Evolutionary conservation across 2,113 vertebrate species (phyloP).

Genomic region (Entomyzon cyanotis): DNA sequence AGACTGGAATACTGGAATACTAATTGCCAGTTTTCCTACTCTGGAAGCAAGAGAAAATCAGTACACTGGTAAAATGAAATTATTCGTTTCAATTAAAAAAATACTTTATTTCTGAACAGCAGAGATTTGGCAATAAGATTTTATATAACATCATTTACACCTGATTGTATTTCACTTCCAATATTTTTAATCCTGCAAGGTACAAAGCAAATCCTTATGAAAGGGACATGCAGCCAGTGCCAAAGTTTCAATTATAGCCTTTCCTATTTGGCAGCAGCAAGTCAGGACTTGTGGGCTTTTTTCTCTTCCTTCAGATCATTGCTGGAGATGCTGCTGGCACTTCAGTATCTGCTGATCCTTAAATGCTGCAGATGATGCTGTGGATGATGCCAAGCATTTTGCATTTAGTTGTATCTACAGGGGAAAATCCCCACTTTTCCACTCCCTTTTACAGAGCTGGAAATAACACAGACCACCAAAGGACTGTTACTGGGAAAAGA

Average conservation of each 20-base stretch:
- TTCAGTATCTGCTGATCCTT: background rate
- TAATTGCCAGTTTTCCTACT: conserved; percentile 4
- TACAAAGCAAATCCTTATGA: conserved; percentile 10
- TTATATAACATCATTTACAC: background rate
- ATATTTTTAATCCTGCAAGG: background rate
- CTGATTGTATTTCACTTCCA: background rate
- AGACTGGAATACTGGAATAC: background rate
- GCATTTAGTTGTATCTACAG: background rate
- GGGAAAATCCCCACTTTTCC: background rate
- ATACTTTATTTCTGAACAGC: conserved; percentile 24
- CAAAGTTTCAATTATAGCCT: background rate
- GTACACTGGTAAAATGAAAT: background rate
- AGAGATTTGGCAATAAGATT: conserved; percentile 30
- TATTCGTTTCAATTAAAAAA: background rate
- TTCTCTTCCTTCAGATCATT: background rate
- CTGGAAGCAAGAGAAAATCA: background rate
- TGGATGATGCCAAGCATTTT: background rate
- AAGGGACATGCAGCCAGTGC: background rate
- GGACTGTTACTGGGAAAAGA: background rate
- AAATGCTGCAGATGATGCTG: background rate
- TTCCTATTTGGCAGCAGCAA: conserved; percentile 10
- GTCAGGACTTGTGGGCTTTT: background rate
- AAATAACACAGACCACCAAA: background rate
- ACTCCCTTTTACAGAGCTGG: background rate
- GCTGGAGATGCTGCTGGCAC: background rate